Conservation (phyloP, 2,113 vertebrate genomes). For the Bubo blakistoni region DNA sequence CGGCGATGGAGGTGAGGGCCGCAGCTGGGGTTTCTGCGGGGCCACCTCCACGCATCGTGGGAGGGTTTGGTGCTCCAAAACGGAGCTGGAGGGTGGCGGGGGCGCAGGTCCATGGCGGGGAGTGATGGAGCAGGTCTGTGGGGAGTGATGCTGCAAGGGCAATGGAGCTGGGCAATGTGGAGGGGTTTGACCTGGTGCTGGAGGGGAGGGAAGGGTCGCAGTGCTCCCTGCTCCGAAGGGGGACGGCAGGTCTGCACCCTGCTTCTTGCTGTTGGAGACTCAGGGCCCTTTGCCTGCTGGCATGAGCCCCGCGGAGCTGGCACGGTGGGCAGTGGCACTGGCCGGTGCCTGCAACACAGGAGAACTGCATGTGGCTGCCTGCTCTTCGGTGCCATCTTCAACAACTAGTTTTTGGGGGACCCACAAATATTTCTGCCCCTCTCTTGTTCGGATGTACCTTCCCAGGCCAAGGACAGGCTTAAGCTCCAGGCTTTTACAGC, state of each 20-base stretch:
- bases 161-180: background rate
- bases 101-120: accelerated
- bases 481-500: background rate
- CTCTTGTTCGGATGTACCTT: background rate
- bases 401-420: background rate
- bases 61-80: accelerated
- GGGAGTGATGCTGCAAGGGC: background rate
- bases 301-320: accelerated
- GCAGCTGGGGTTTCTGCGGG: accelerated
- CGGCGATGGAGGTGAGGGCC: accelerated
- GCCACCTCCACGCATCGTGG: accelerated
- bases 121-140: background rate
- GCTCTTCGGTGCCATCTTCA: background rate
- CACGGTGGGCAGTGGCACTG: accelerated
- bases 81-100: accelerated
- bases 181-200: background rate
- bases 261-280: background rate
- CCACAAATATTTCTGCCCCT: background rate
- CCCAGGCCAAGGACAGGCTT: background rate
- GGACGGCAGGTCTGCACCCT: accelerated
- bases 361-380: background rate
- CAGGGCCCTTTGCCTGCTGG: background rate
- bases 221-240: background rate
- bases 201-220: accelerated
- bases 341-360: background rate